Conservation (phyloP, 2,797 vertebrate species). For the Pagetopsis macropterus region DNA sequence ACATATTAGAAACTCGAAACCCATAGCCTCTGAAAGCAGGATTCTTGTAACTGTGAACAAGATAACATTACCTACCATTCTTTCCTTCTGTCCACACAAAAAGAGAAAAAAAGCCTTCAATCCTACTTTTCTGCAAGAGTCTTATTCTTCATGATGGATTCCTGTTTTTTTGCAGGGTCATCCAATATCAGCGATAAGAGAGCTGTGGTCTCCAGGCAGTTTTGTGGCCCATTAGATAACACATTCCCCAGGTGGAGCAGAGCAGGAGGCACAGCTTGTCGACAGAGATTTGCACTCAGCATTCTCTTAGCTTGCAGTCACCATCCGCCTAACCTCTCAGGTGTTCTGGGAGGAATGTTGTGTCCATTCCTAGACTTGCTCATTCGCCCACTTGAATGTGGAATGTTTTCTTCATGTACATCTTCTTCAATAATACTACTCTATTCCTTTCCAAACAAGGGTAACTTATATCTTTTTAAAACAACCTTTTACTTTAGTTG, state of each 20-base stretch:
- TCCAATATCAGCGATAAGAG: slow-evolving; percentile 81
- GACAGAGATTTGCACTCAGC: slow-evolving; percentile 78
- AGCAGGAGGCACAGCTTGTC: slow-evolving; percentile 70
- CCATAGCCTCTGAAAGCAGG: slow-evolving; percentile 80
- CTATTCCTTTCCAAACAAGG: slow-evolving; percentile 27
- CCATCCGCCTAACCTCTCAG: slow-evolving; percentile 71
- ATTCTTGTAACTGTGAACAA: slow-evolving; percentile 91
- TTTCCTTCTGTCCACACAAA: slow-evolving; percentile 71
- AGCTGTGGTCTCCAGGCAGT: slow-evolving; percentile 74
- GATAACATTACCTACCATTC: slow-evolving; percentile 88
- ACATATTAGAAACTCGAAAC: slow-evolving; percentile 90
- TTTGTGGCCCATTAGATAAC: slow-evolving; percentile 82
- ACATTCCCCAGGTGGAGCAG: slow-evolving; percentile 77
- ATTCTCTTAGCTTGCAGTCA: slow-evolving; percentile 72
- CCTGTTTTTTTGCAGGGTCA: slow-evolving; percentile 77
- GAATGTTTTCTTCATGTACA: slow-evolving; percentile 56
- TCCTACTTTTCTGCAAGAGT: slow-evolving; percentile 77
- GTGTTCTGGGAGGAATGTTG: slow-evolving; percentile 73
- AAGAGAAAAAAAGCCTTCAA: slow-evolving; percentile 74
- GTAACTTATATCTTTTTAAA: slow-evolving; percentile 22
- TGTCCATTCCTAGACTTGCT: slow-evolving; percentile 66
- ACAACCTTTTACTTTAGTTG: slow-evolving; percentile 12
- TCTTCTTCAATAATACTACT: slow-evolving; percentile 25
- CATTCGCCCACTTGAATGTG: slow-evolving; percentile 57
- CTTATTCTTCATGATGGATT: slow-evolving; percentile 80